Evolutionary conservation across 1,140 invertebrate genomes (phyloP), one percentile per base, ranked within the genome.

Genomic region (Laupala kohalensis): DNA sequence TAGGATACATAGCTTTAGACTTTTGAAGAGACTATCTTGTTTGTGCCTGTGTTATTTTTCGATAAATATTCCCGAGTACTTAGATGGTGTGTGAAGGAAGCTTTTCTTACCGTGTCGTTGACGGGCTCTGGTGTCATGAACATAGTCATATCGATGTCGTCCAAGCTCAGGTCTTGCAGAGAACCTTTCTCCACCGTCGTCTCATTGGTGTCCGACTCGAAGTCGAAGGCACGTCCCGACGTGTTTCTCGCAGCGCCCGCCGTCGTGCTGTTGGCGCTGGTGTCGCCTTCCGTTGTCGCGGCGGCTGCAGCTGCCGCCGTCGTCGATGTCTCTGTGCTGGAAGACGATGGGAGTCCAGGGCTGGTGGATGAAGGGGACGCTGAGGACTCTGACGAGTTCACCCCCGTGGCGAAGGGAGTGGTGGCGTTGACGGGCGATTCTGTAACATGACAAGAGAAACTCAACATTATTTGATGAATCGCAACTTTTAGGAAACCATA

Each of bases 161-260:
- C 70, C 70, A 71, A 25, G 70, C 30, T 63, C 25, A 71, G 62
- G 64, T 71, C 70, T n/a, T 71, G 70, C 15, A 71, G 70, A 2
- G 70, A 71, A 19, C 63, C 64, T 19, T 37, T 64, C 64, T 71
- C 70, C 15, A 30, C 26, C 13, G 70, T 23, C 4, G 69, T 12
- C 13, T 68, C n/a, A n/a, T 23, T 29, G 28, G 4, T 13, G n/a
- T 5, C 25, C 25, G 66, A 6, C 5, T 19, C 25, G 66, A 24
- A 23, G n/a, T 68, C 67, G 28, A 29, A 27, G 28, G 29, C 27
- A n/a, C 27, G 27, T 29, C 27, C 29, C 27, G 67, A 27, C 4
- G 26, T n/a, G 27, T 29, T 27, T 9, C 29, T 25, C 28, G 28
- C 67, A 13, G 13, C 13, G 6, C 25, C 67, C 9, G 15, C 29